Evolutionary conservation across 1,140 invertebrate genomes (phyloP).

Genomic region (Pseudobourletiella spinata): DNA sequence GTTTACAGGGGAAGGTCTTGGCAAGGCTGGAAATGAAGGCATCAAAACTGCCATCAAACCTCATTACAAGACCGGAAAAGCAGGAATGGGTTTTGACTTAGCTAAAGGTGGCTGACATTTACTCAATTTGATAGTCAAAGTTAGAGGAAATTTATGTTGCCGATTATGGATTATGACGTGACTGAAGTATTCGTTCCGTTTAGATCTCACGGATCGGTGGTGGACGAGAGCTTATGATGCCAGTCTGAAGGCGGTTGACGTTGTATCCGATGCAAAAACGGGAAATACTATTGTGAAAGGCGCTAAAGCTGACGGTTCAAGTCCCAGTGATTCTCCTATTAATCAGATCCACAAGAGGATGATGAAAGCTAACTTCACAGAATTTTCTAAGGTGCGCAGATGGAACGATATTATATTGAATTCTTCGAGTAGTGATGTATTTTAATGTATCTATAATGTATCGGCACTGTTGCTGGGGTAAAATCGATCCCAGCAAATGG

Average conservation of each 20-base stretch:
- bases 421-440: no score
- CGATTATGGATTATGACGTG: no score
- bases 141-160: no score
- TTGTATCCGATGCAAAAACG: neutral
- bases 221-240: conserved; percentile 30
- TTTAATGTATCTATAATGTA: no score
- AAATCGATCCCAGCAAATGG: no score
- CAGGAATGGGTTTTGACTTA: conserved; percentile 35
- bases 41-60: conserved; percentile 30
- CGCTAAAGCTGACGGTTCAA: neutral
- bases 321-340: conserved; percentile 9
- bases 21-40: conserved; percentile 28
- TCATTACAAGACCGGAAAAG: conserved; percentile 27
- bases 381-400: conserved; percentile 30
- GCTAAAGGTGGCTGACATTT: conserved; percentile 21
- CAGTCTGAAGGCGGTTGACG: conserved; percentile 24
- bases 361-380: conserved; percentile 28
- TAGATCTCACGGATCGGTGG: conserved; percentile 33
- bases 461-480: no score
- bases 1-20: conserved; percentile 26
- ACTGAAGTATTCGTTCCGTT: no score
- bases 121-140: no score
- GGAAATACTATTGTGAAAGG: no score
- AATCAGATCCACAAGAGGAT: conserved; percentile 25
- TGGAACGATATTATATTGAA: no score